Evolutionary conservation across 2,113 vertebrate genomes (phyloP).

Genomic region (Heterotis niloticus): DNA sequence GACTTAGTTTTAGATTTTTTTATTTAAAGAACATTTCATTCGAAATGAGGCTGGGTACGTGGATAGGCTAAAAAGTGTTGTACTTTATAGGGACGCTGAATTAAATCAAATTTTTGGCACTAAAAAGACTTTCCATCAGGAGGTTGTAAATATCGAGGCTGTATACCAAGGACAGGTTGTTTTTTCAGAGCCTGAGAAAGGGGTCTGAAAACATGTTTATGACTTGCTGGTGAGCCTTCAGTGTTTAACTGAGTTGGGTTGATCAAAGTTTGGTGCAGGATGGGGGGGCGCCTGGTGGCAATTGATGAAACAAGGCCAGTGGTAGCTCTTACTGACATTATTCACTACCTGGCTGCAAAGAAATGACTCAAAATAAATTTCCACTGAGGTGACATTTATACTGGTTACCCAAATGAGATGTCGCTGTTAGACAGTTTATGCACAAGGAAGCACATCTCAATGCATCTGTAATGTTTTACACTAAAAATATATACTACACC

Average conservation of each 20-base stretch:
- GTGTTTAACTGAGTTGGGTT: not conserved
- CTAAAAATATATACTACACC: too few species aligned
- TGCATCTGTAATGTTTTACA: too few species aligned
- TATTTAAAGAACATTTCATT: constrained; percentile 37
- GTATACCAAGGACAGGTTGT: constrained; percentile 42
- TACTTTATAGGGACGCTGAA: too few species aligned
- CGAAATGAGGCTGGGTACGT: constrained; percentile 12
- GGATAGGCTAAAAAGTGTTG: too few species aligned
- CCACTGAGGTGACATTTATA: constrained; percentile 52
- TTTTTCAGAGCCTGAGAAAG: not conserved
- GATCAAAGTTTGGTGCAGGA: constrained; percentile 5
- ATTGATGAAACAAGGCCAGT: constrained; percentile 25
- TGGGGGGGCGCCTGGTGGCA: not conserved
- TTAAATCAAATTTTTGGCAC: too few species aligned
- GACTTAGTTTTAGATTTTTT: too few species aligned
- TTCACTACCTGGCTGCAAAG: constrained; percentile 36
- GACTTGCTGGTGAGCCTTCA: not conserved
- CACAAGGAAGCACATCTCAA: too few species aligned
- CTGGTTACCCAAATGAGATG: constrained; percentile 33
- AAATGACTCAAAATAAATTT: constrained; percentile 61
- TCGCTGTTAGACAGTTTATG: too few species aligned
- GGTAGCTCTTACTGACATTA: constrained; percentile 27
- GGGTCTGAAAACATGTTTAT: not conserved
- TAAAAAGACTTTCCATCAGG: too few species aligned
- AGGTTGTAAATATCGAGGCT: too few species aligned